Percentiles rank a stretch among this genome's conserved stretches.
These are phyloP conservation scores for Scaptomyza montana DNA, from an alignment of 1,140 invertebrate species.

Conservation along the genomic window DNA sequence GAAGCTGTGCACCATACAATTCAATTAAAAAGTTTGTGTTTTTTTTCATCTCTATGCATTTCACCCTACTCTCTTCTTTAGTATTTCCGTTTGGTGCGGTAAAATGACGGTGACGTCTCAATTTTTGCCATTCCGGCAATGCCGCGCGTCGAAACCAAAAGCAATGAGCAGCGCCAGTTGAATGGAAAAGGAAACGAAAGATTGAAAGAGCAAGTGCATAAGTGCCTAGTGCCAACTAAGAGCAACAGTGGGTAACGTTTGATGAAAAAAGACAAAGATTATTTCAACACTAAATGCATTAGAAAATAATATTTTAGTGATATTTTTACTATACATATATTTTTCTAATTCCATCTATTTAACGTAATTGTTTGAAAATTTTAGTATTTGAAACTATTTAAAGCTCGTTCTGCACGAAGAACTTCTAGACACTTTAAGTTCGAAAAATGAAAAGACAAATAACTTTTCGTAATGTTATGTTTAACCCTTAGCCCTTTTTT, in stretches of 20 bases:
- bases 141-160: slow-evolving; percentile 51
- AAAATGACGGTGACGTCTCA: slow-evolving; percentile 69
- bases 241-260: slow-evolving; percentile 20
- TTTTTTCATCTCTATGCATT: slow-evolving; percentile 24
- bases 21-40: slow-evolving; percentile 75
- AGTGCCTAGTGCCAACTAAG: slow-evolving; percentile 12
- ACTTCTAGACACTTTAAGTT: slow-evolving; percentile 11
- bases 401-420: slow-evolving; percentile 11
- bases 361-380: too few relatives aligned
- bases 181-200: slow-evolving; percentile 2
- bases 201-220: slow-evolving; percentile 4
- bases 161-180: slow-evolving; percentile 35
- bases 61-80: background rate
- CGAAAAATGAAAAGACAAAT: slow-evolving; percentile 24
- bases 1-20: slow-evolving; percentile 74
- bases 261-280: background rate
- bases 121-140: slow-evolving; percentile 60
- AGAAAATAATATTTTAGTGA: too few relatives aligned
- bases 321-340: too few relatives aligned
- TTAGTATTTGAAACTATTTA: background rate
- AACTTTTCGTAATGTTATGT: slow-evolving; percentile 33
- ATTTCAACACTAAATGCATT: background rate
- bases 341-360: too few relatives aligned
- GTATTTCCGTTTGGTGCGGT: slow-evolving; percentile 53
- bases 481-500: slow-evolving; percentile 47